phyloP scores from a whole-genome alignment of 1,140 invertebrate species.

The Magallana gigas region DNA sequence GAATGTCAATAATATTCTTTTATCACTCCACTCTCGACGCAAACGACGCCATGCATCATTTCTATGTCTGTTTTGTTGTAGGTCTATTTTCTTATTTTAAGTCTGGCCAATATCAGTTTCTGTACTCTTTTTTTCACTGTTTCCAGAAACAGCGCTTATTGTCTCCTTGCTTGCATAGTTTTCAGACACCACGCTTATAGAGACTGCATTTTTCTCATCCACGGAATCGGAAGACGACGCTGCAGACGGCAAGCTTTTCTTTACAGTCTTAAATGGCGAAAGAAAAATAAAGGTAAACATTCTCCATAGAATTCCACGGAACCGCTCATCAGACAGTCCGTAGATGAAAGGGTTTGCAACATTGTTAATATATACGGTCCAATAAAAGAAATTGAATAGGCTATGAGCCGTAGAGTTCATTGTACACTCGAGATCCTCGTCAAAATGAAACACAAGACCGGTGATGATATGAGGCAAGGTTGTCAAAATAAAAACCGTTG shows the following conservation, averaged over 20 bases:
- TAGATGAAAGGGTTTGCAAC: slow-evolving; percentile 56
- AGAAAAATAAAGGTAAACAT: not conserved
- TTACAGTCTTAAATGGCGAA: not conserved
- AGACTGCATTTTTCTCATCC: not conserved
- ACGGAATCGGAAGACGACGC: not conserved
- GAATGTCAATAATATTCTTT: too few species aligned
- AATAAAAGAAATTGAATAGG: slow-evolving; percentile 46
- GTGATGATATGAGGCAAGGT: slow-evolving; percentile 36
- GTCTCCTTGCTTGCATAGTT: not conserved
- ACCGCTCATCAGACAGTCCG: slow-evolving; percentile 48
- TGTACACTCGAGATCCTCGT: slow-evolving; percentile 40
- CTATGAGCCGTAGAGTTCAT: slow-evolving; percentile 23
- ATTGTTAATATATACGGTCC: slow-evolving; percentile 48
- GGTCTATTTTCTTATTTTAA: too few species aligned
- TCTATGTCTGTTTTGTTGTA: too few species aligned
- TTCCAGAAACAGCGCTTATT: not conserved
- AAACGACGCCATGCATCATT: too few species aligned
- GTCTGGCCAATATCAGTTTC: too few species aligned
- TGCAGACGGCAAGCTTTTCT: not conserved
- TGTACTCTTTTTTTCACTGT: not conserved
- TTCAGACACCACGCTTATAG: not conserved
- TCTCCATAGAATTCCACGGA: not conserved
- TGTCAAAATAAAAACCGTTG: slow-evolving; percentile 45
- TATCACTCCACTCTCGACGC: too few species aligned
- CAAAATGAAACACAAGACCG: slow-evolving; percentile 43